A percentile compares a stretch with the other conserved stretches of the same genome.
These are phyloP conservation scores for Notolabrus celidotus DNA, from an alignment of 2,797 vertebrate genomes.

Conservation along the genomic window DNA sequence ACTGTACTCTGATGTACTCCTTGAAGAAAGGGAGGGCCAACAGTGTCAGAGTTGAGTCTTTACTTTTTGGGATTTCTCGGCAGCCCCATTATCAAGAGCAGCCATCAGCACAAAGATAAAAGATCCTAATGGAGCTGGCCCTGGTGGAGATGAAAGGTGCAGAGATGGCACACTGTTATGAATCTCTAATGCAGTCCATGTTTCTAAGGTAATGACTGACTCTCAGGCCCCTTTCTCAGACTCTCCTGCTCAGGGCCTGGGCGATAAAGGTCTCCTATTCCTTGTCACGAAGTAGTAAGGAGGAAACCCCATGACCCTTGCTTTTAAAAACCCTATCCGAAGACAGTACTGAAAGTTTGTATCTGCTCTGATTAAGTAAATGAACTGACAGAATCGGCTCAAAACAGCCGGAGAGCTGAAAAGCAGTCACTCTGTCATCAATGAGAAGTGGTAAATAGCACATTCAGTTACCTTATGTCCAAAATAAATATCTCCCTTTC, in stretches of 20 bases:
- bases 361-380: conserved; percentile 50
- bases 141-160: conserved; percentile 85
- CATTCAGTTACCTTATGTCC: conserved; percentile 15
- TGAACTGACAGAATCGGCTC: conserved; percentile 48
- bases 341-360: conserved; percentile 43
- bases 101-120: conserved; percentile 87
- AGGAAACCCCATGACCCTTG: conserved; percentile 62
- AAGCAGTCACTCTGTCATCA: conserved; percentile 18
- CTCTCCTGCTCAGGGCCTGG: conserved; percentile 68
- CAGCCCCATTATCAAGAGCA: conserved; percentile 84
- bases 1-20: conserved; percentile 60
- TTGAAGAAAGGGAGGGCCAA: conserved; percentile 68
- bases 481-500: conserved; percentile 31
- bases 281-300: conserved; percentile 73
- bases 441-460: conserved; percentile 27
- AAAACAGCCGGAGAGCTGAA: conserved; percentile 47
- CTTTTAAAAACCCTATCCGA: conserved; percentile 42
- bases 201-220: conserved; percentile 81
- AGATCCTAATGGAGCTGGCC: conserved; percentile 85
- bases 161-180: conserved; percentile 82
- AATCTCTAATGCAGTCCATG: conserved; percentile 82
- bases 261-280: conserved; percentile 72
- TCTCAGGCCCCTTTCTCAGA: conserved; percentile 76
- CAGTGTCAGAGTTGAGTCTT: conserved; percentile 80
- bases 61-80: conserved; percentile 85